These are phyloP conservation scores for Ametastegia equiseti DNA, from an alignment of 2,888 invertebrate genomes.

Conservation along the genomic window DNA sequence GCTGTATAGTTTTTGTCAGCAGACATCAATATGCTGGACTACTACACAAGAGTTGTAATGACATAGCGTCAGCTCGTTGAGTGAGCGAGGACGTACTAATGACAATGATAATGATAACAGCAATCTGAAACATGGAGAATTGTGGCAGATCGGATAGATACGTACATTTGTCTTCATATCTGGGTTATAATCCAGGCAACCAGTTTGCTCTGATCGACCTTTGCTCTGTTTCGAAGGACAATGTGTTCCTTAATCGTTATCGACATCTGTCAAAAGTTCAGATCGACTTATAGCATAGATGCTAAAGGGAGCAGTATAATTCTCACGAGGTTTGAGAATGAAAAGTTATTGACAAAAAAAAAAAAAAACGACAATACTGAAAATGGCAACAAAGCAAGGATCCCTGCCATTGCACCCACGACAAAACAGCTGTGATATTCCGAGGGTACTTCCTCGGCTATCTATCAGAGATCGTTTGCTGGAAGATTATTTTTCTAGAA, in stretches of 20 bases:
- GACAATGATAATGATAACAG: slow-evolving; percentile 35
- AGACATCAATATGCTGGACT: slow-evolving; percentile 39
- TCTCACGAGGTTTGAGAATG: slow-evolving; percentile 14
- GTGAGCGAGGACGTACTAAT: slow-evolving; percentile 28
- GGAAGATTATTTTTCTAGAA: slow-evolving; percentile 68
- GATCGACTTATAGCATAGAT: neutral
- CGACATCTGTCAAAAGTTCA: neutral
- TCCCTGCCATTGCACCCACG: slow-evolving; percentile 20
- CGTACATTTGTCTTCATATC: neutral
- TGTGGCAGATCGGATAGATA: neutral
- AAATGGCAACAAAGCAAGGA: slow-evolving; percentile 40
- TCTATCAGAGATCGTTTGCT: slow-evolving; percentile 67
- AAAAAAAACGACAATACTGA: neutral
- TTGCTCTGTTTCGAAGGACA: neutral
- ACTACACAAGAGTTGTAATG: slow-evolving; percentile 31
- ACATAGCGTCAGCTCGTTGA: slow-evolving; percentile 38
- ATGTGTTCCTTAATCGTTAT: neutral
- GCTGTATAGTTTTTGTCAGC: slow-evolving; percentile 35
- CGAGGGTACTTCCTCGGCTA: slow-evolving; percentile 50
- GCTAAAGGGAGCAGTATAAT: neutral
- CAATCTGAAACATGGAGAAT: slow-evolving; percentile 31
- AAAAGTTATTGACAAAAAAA: neutral
- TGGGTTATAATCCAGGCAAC: neutral
- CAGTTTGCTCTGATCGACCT: too few relatives aligned
- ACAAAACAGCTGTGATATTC: slow-evolving; percentile 44